phyloP scores from a whole-genome alignment of 2,113 vertebrate genomes.

The Macrotis lagotis region DNA sequence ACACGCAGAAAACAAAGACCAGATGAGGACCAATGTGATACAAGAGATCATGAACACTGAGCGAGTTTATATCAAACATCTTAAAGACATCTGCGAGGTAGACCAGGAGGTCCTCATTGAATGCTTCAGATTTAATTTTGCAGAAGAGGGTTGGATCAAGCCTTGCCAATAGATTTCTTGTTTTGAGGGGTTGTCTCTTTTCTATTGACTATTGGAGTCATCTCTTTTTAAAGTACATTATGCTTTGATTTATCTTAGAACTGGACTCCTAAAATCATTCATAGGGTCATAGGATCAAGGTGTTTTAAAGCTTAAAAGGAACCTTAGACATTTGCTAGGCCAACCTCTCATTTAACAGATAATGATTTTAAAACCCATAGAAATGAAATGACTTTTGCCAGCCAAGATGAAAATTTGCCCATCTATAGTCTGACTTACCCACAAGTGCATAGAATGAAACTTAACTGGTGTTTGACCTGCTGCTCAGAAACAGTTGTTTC shows the following conservation, averaged over 20 bases:
- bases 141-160: background rate
- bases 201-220: background rate
- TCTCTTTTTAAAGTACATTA: background rate
- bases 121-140: background rate
- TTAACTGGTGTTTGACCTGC: background rate
- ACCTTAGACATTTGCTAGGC: background rate
- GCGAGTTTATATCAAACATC: slow-evolving; percentile 97
- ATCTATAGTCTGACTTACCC: no score
- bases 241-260: background rate
- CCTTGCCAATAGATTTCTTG: background rate
- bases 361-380: background rate
- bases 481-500: background rate
- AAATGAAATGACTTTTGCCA: background rate
- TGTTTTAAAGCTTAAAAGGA: background rate
- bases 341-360: background rate
- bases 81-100: slow-evolving; percentile 98
- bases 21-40: slow-evolving; percentile 98
- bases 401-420: background rate
- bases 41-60: slow-evolving; percentile 98
- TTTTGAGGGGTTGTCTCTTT: background rate
- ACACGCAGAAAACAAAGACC: slow-evolving; percentile 90
- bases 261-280: background rate
- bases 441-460: background rate
- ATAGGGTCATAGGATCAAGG: background rate
- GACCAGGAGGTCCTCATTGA: background rate